These are phyloP conservation scores for Cephalotes varians DNA, from an alignment of 2,888 invertebrate genomes.

Conservation along the genomic window DNA sequence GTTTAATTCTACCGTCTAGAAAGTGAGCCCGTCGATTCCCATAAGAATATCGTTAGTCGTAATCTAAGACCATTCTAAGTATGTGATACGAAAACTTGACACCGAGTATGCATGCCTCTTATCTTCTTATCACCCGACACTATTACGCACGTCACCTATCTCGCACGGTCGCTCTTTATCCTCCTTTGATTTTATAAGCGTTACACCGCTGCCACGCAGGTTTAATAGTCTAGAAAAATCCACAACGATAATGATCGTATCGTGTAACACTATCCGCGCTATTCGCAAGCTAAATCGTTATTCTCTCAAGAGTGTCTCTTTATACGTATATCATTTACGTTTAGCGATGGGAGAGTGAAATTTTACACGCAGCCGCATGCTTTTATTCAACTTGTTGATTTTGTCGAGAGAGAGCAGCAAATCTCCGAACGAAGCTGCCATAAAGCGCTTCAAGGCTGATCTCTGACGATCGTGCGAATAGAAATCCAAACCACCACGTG, in stretches of 20 bases:
- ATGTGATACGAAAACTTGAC: conserved; percentile 70
- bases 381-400: background rate
- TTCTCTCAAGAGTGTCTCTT: conserved; percentile 12
- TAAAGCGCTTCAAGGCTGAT: conserved; percentile 12
- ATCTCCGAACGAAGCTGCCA: conserved; percentile 12
- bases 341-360: background rate
- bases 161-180: conserved; percentile 53
- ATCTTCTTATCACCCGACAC: conserved; percentile 65
- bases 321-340: background rate
- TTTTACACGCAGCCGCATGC: background rate
- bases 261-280: conserved; percentile 30
- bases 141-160: conserved; percentile 35
- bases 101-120: conserved; percentile 59
- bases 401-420: background rate
- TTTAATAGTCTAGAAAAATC: conserved; percentile 29
- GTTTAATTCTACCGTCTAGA: conserved; percentile 27
- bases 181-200: conserved; percentile 18
- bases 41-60: conserved; percentile 60
- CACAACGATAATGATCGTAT: conserved; percentile 42
- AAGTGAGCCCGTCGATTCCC: conserved; percentile 54
- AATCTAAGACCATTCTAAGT: conserved; percentile 62
- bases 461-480: conserved; percentile 29
- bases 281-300: conserved; percentile 7
- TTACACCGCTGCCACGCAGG: conserved; percentile 27
- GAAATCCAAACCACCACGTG: conserved; percentile 19